Conservation (phyloP, 2,113 vertebrate species). For the Pristiophorus japonicus region DNA sequence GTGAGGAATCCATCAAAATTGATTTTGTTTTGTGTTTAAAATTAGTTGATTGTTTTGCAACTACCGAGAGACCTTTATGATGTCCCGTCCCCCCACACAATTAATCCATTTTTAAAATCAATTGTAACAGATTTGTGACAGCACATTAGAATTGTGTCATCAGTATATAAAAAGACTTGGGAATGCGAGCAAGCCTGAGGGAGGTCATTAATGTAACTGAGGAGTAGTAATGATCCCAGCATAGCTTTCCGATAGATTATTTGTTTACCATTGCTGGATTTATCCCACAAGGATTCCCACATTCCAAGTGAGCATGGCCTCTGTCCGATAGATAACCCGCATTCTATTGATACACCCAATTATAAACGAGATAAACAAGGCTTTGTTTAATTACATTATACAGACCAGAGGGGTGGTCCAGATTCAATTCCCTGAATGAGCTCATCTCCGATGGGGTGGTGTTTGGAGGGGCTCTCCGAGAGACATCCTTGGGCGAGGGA, state of each 20-base stretch:
- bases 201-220: background rate
- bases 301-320: background rate
- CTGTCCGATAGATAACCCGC: background rate
- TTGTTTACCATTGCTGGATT: background rate
- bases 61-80: background rate
- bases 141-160: background rate
- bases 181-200: background rate
- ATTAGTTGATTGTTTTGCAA: background rate
- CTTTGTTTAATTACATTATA: background rate
- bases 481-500: background rate
- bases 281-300: background rate
- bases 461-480: background rate
- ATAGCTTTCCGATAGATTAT: background rate
- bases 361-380: background rate
- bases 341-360: background rate
- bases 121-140: constrained; percentile 28
- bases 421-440: background rate
- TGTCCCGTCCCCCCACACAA: background rate
- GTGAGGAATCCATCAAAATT: constrained; percentile 20
- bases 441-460: background rate
- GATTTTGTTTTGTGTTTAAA: constrained; percentile 26
- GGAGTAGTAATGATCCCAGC: background rate
- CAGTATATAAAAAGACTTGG: background rate
- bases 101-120: constrained; percentile 32
- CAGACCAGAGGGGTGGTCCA: background rate